Conservation (phyloP, 2,888 invertebrate genomes). For the Drosophila phalerata region DNA sequence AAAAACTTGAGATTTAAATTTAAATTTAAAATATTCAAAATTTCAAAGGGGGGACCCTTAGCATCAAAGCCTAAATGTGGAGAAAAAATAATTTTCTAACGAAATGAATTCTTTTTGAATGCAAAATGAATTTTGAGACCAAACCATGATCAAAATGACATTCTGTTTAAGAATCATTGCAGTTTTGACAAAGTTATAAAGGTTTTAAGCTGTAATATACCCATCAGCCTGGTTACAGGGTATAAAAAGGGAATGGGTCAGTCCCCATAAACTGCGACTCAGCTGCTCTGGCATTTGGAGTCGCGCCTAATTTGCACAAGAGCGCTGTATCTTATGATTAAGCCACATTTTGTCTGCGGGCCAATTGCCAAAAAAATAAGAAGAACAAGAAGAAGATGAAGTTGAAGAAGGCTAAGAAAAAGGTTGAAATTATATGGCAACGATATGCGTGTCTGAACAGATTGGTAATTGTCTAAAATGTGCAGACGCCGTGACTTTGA, state of each 20-base stretch:
- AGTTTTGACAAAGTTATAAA: too few species aligned
- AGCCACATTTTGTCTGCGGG: conserved; percentile 60
- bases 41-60: too few species aligned
- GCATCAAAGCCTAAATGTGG: too few species aligned
- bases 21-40: too few species aligned
- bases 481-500: conserved; percentile 49
- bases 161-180: too few species aligned
- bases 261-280: conserved; percentile 14
- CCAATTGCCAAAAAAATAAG: conserved; percentile 49
- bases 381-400: conserved; percentile 1
- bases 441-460: conserved; percentile 54
- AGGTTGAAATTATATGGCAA: conserved; percentile 58
- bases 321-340: conserved; percentile 62
- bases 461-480: conserved; percentile 59
- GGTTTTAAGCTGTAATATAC: too few species aligned
- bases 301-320: conserved; percentile 65
- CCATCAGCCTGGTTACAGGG: conserved; percentile 21
- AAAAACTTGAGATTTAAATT: too few species aligned
- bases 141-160: too few species aligned
- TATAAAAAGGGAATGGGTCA: conserved; percentile 51
- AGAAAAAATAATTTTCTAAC: too few species aligned
- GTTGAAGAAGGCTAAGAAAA: conserved; percentile 9
- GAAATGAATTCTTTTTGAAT: too few species aligned
- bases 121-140: too few species aligned
- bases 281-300: conserved; percentile 29